Evolutionary conservation across 2,888 invertebrate species (phyloP).

Genomic region (Acleris sparsana): DNA sequence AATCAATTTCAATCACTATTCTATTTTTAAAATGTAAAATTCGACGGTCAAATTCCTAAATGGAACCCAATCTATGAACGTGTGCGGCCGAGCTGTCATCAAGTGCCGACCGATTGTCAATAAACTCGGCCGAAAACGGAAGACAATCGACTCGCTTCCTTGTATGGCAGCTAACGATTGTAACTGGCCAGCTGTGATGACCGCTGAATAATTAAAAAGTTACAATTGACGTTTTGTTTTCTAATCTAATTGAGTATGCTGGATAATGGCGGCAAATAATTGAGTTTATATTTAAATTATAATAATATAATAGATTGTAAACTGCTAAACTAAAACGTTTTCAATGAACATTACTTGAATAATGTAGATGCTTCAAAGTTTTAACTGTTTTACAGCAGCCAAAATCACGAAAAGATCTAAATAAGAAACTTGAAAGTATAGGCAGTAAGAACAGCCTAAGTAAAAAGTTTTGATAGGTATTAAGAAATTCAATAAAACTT

Average conservation of each 20-base stretch:
- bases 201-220: slow-evolving; percentile 16
- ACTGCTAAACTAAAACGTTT: too few species aligned
- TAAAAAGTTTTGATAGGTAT: too few species aligned
- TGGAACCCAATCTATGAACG: slow-evolving; percentile 24
- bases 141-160: slow-evolving; percentile 63
- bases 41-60: slow-evolving; percentile 15
- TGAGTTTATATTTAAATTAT: too few species aligned
- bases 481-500: too few species aligned
- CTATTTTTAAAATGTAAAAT: slow-evolving; percentile 6
- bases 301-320: too few species aligned
- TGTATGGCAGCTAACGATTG: slow-evolving; percentile 46
- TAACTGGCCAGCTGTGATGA: slow-evolving; percentile 18
- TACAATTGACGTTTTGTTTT: slow-evolving; percentile 12
- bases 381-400: too few species aligned
- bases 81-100: slow-evolving; percentile 40
- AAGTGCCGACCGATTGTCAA: slow-evolving; percentile 63
- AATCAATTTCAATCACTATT: neutral
- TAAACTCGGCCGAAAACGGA: slow-evolving; percentile 67
- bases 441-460: too few species aligned
- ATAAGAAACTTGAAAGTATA: too few species aligned
- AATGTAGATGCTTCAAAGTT: too few species aligned
- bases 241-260: slow-evolving; percentile 3
- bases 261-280: neutral
- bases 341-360: too few species aligned
- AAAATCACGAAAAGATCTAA: too few species aligned